These are phyloP conservation scores for Sepiola atlantica DNA, from an alignment of 2,888 invertebrate species.

Conservation along the genomic window DNA sequence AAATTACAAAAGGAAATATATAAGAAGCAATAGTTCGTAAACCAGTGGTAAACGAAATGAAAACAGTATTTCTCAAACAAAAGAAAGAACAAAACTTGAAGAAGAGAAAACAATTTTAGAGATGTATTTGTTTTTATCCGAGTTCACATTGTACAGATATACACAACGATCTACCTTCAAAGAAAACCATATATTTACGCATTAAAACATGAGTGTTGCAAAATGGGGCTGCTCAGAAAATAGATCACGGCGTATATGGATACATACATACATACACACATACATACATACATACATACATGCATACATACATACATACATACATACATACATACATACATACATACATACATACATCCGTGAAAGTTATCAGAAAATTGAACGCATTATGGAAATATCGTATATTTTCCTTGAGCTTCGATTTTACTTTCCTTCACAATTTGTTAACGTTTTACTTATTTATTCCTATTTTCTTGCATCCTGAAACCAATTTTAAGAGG, in stretches of 20 bases:
- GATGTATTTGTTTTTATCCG: too few relatives aligned
- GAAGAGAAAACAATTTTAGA: too few relatives aligned
- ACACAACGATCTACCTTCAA: too few relatives aligned
- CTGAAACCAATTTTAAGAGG: conserved; percentile 32
- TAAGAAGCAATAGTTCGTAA: too few relatives aligned
- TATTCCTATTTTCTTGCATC: neutral
- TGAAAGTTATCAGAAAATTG: neutral
- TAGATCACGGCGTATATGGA: neutral
- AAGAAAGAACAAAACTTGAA: too few relatives aligned
- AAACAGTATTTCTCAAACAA: too few relatives aligned
- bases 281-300: neutral
- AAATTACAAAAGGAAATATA: too few relatives aligned
- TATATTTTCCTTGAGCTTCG: neutral
- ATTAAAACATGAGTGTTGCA: too few relatives aligned
- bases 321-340: neutral
- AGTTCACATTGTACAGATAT: too few relatives aligned
- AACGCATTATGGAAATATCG: neutral
- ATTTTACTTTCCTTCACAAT: neutral
- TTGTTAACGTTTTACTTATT: neutral
- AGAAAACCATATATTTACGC: too few relatives aligned
- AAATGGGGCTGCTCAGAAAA: too few relatives aligned
- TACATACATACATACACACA: neutral
- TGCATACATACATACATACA: neutral
- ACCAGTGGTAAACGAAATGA: too few relatives aligned
- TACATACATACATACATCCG: neutral